A percentile compares a stretch with the other conserved stretches of the same genome.
Evolutionary conservation across 2,888 invertebrate genomes (phyloP).

Genomic region (Cremastobaeus sp.): DNA sequence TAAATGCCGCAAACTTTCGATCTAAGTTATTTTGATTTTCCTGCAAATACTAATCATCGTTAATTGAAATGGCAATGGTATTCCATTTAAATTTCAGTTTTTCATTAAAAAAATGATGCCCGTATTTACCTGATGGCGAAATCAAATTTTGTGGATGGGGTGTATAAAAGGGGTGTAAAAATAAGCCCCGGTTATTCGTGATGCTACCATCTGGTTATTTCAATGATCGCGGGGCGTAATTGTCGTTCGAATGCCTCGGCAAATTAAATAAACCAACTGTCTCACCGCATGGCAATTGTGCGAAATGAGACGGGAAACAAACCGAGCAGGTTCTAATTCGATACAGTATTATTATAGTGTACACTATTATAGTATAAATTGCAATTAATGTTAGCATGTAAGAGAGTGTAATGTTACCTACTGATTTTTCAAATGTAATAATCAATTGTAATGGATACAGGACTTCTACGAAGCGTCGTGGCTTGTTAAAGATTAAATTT

Average conservation of each 20-base stretch:
- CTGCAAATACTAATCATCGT: too few species aligned
- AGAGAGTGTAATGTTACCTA: too few species aligned
- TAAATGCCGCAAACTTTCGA: too few species aligned
- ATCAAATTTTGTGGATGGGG: conserved; percentile 9
- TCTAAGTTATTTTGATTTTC: too few species aligned
- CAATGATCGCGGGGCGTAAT: conserved; percentile 49
- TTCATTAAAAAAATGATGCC: too few species aligned
- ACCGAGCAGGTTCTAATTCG: conserved; percentile 48
- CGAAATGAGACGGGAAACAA: conserved; percentile 57
- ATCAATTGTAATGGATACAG: too few species aligned
- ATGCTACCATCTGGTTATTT: conserved; percentile 45
- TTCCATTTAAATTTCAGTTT: too few species aligned
- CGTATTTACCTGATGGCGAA: conserved; percentile 31
- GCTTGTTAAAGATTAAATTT: too few species aligned
- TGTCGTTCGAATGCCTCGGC: conserved; percentile 51
- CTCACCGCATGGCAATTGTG: conserved; percentile 53
- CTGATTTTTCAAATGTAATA: too few species aligned
- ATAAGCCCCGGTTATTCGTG: conserved; percentile 44
- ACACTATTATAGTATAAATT: conserved; percentile 1
- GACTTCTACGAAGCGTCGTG: too few species aligned
- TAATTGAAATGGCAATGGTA: too few species aligned
- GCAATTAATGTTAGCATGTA: conserved; percentile 7
- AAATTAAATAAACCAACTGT: conserved; percentile 58
- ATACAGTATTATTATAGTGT: conserved; percentile 46
- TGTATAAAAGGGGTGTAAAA: conserved; percentile 33